Base-by-base conservation (phyloP, 2,797 vertebrate genomes). In the Malurus leucopterus region DNA sequence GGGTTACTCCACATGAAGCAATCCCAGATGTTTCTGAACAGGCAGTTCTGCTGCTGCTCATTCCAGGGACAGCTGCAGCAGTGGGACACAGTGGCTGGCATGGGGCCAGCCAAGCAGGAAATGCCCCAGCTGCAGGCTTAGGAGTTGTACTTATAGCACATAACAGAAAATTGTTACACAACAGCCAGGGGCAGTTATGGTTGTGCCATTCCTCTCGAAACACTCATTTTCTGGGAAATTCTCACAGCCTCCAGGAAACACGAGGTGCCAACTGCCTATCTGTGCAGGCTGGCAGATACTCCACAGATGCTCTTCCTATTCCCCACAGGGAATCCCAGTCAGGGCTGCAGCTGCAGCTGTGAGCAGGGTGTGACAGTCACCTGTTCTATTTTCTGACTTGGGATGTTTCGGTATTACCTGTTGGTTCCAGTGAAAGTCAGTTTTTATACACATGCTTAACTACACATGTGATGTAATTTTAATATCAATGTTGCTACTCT, bases 141-240 rank as follows among this genome's bases (percentile, higher is more conserved):
- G 14, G 11, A 30, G 29, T 5, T 0, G 0, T 6, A 14, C 30
- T 17, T 24, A 3, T 38, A 10, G 19, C 57, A 13, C 0, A 0
- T 17, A 43, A 32, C 54, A 47, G 54, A 27, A 32, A 23, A 12
- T 8, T 9, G 32, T 86, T 86, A 41, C 76, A 30, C 90, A 81
- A 65, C 23, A 58, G 36, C 19, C 1, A 1, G 30, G 50, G 51
- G 62, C 65, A 55, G 58, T 44, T 62, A 17, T 0, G 54, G 76
- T 78, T 80, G 20, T 84, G 88, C 64, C 88, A 20, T 46, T 61
- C 27, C 70, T 74, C 24, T 36, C 22, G 47, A 54, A 89, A 76
- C 2, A 0, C 17, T 0, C 19, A 5, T 55, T 80, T 84, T 78
- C 57, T 57, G 46, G 55, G 86, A 59, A 63, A 41, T 4, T 22